Evolutionary conservation across 2,888 invertebrate genomes (phyloP).

Genomic region (Apodemia duryi): DNA sequence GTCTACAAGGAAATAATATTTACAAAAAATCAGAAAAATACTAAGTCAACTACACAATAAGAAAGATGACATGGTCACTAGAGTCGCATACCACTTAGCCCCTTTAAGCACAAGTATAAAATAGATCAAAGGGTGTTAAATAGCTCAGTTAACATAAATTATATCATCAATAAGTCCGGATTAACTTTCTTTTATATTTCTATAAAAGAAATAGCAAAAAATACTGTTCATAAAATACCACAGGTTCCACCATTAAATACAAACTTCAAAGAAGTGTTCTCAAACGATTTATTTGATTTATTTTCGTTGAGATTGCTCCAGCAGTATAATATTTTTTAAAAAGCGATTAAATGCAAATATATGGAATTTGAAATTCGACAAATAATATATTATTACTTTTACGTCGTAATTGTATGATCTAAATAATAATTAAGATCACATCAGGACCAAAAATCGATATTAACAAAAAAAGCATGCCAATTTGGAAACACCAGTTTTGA

Average conservation of each 20-base stretch:
- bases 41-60: conserved; percentile 33
- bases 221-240: conserved; percentile 5
- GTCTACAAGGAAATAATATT: conserved; percentile 49
- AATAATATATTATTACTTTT: too few relatives aligned
- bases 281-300: background rate
- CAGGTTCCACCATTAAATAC: background rate
- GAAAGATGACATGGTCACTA: conserved; percentile 66
- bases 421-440: too few relatives aligned
- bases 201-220: background rate
- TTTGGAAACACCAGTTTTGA: background rate
- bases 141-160: conserved; percentile 46
- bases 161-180: background rate
- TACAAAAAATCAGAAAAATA: conserved; percentile 52
- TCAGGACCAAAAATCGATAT: background rate
- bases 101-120: conserved; percentile 63
- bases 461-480: background rate
- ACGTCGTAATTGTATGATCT: background rate
- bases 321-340: background rate
- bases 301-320: background rate
- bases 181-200: background rate
- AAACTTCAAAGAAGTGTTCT: background rate
- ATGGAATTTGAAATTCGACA: background rate
- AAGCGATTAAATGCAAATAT: background rate
- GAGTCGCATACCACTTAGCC: conserved; percentile 71
- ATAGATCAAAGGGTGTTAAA: conserved; percentile 54